Evolutionary conservation across 2,888 invertebrate genomes (phyloP).

Genomic region (Nemoura dubitans): DNA sequence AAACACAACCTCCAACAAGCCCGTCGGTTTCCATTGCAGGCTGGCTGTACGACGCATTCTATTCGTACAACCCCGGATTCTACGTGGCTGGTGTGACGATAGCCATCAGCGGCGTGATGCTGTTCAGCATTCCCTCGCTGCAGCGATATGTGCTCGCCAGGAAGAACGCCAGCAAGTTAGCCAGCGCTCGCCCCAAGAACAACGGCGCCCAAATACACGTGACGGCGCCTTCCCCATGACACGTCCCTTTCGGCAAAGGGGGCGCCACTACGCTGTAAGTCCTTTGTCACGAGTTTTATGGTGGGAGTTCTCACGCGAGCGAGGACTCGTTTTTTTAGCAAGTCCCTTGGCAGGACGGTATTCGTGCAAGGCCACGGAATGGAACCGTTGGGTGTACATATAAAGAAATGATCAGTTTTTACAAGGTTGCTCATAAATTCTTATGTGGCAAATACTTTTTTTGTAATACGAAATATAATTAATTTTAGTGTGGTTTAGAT

Average conservation of each 20-base stretch:
- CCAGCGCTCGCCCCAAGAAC: not conserved
- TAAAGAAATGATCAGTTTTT: not conserved
- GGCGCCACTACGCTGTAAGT: not conserved
- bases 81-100: conserved; percentile 87
- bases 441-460: conserved; percentile 7
- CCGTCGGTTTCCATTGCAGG: conserved; percentile 65
- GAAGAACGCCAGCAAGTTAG: conserved; percentile 12
- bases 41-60: conserved; percentile 78
- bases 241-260: not conserved
- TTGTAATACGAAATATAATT: not conserved
- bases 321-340: not conserved
- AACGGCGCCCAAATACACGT: conserved; percentile 1
- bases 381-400: not conserved
- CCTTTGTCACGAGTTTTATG: not conserved
- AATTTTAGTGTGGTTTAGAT: not conserved
- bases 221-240: conserved; percentile 31
- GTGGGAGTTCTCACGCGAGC: not conserved
- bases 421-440: not conserved
- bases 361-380: not conserved
- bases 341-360: not conserved
- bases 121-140: conserved; percentile 82
- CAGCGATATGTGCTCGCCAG: conserved; percentile 62
- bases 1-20: too few relatives aligned
- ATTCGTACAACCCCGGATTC: conserved; percentile 88
- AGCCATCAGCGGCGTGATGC: conserved; percentile 85